Percentiles rank a stretch among this genome's conserved stretches.
Evolutionary conservation across 1,140 invertebrate genomes (phyloP).

Genomic region (Lysiphlebus fabarum): DNA sequence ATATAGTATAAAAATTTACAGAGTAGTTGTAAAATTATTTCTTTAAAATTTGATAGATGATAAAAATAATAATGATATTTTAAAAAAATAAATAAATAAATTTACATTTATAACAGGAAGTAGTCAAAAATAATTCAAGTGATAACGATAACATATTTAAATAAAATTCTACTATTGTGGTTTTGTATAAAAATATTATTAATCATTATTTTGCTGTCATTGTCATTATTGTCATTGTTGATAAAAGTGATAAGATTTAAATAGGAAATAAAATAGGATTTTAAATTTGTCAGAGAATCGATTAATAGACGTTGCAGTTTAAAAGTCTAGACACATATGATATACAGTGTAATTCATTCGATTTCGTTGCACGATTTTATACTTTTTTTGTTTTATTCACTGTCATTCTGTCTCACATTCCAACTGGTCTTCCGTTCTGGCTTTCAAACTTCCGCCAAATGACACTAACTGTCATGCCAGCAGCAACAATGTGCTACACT

Average conservation of each 20-base stretch:
- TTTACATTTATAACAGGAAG: too few species aligned
- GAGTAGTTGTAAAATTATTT: too few species aligned
- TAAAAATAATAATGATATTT: too few species aligned
- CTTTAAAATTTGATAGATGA: too few species aligned
- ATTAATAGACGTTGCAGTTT: conserved; percentile 6
- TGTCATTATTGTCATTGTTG: neutral
- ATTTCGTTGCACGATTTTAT: neutral
- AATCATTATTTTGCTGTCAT: too few species aligned
- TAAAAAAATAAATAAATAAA: neutral
- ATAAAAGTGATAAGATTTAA: neutral
- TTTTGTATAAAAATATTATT: neutral
- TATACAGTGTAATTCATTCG: conserved; percentile 5
- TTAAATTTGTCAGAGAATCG: conserved; percentile 14
- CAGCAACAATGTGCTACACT: too few species aligned
- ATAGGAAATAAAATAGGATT: neutral
- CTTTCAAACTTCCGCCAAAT: conserved; percentile 13
- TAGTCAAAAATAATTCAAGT: too few species aligned
- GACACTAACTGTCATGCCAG: neutral
- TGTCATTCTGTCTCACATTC: conserved; percentile 15
- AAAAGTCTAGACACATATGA: conserved; percentile 4
- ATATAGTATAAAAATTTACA: too few species aligned
- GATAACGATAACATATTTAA: too few species aligned
- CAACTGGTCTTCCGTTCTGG: conserved; percentile 15
- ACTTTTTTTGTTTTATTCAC: conserved; percentile 4
- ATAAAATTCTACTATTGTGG: too few species aligned